A percentile compares a stretch with the other conserved stretches of the same genome.
Conservation (phyloP, 2,888 invertebrate genomes). For the Ophioninae sp. region DNA sequence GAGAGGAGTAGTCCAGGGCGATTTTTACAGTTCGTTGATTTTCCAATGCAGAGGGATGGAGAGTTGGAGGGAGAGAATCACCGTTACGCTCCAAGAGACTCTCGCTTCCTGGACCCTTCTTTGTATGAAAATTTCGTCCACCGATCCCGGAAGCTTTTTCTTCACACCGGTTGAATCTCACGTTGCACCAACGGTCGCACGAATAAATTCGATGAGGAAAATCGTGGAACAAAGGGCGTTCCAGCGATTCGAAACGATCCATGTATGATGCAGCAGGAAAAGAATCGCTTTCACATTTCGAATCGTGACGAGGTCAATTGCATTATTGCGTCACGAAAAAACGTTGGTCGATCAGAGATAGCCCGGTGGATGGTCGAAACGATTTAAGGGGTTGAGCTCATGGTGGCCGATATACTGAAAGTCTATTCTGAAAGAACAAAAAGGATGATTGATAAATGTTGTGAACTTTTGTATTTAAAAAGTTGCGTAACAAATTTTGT, state of each 20-base stretch:
- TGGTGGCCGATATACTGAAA: no score
- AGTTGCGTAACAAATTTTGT: no score
- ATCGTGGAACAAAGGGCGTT: slow-evolving; percentile 12
- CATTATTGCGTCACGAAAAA: background rate
- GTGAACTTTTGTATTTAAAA: no score
- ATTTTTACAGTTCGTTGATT: slow-evolving; percentile 66
- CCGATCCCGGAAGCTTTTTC: slow-evolving; percentile 10
- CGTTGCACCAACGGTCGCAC: background rate
- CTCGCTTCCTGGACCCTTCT: slow-evolving; percentile 22
- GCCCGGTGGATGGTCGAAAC: no score
- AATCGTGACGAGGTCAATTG: background rate
- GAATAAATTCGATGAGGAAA: slow-evolving; percentile 15
- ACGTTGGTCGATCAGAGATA: background rate
- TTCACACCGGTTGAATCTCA: background rate
- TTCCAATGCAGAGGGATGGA: slow-evolving; percentile 27
- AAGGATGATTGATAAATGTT: no score
- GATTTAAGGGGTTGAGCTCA: no score
- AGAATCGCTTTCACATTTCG: background rate
- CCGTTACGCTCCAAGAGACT: slow-evolving; percentile 59
- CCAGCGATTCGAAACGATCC: background rate
- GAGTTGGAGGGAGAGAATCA: slow-evolving; percentile 33
- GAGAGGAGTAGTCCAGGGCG: background rate
- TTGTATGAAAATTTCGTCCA: slow-evolving; percentile 16
- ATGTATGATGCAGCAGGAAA: slow-evolving; percentile 24
- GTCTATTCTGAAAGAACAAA: no score